A percentile compares a stretch with the other conserved stretches of the same genome.
Conservation (phyloP, 2,797 vertebrate genomes). For the Acanthopagrus latus region DNA sequence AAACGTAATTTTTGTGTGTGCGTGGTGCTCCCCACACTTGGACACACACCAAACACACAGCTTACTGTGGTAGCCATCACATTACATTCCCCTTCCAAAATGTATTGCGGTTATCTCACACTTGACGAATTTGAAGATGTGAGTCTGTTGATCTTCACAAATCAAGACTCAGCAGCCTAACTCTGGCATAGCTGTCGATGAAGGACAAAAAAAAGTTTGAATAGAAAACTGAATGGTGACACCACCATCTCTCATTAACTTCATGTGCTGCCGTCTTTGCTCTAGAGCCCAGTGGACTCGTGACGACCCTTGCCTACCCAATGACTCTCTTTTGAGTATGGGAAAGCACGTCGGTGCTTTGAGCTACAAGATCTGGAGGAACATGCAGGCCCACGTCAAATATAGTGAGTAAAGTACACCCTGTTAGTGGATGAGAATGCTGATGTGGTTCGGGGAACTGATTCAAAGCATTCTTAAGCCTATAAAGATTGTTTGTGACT, state of each 20-base stretch:
- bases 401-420: constrained; percentile 76
- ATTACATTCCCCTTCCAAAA: no score
- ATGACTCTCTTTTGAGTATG: constrained; percentile 76
- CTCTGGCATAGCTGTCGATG: no score
- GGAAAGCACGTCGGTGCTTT: constrained; percentile 80
- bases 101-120: no score
- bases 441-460: background rate
- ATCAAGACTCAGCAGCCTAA: no score
- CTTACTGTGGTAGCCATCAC: no score
- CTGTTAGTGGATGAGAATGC: background rate
- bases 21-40: no score
- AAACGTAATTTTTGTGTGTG: no score
- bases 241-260: background rate
- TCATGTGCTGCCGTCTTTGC: constrained; percentile 26
- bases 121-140: no score
- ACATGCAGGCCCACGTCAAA: constrained; percentile 74
- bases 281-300: constrained; percentile 80
- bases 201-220: no score
- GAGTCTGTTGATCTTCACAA: no score
- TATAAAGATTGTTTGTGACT: background rate
- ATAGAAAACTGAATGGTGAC: no score
- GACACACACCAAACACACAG: no score
- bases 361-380: constrained; percentile 85
- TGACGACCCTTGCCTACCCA: constrained; percentile 58
- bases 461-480: background rate